Base-by-base conservation (phyloP, 2,797 vertebrate genomes). In the Oceanodroma leucorhoa region DNA sequence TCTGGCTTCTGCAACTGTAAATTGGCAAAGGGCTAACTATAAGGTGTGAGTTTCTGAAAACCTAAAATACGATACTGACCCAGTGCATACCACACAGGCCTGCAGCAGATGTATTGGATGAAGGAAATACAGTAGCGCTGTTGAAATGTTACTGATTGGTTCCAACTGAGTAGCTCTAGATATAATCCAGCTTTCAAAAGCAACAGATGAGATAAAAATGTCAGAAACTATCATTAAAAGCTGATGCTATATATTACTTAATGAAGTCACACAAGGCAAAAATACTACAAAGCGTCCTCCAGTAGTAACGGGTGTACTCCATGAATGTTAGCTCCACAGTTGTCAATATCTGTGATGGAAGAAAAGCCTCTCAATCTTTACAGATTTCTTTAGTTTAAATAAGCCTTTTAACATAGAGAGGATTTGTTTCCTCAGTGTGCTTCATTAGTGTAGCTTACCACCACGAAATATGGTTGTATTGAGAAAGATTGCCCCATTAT, bases 401-500 rank as follows among this genome's bases (percentile, higher is more conserved):
- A 97, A 97, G 97, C 96, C 94, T 93, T 97, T 95, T 94, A 97
- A 97, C 96, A 94, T 61, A 94, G 96, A 95, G 90, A 97, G 94
- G 97, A 96, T 97, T 97, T 90, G 94, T 97, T 97, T 93, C 98
- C 98, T 98, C 98, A 94, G 92, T 94, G 98, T 97, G 98, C 97
- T 98, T 98, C 98, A 98, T 98, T 98, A 98, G 97, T 93, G 96
- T 93, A 97, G 97, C 97, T 98, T 97, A 98, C 97, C 91, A 97
- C 95, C 97, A 97, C 97, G 97, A 97, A 98, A 98, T 97, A 96
- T 97, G 97, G 95, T 98, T 98, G 97, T 97, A 98, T 98, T 97
- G 98, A 98, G 98, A 98, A 98, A 98, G 97, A 98, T 98, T 98
- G 97, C 98, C 94, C 98, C 98, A 98, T 98, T 98, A 98, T 98